Evolutionary conservation across 2,888 invertebrate genomes (phyloP), one percentile per base, ranked within the genome.

Genomic region (Ephialtes manifestator): DNA sequence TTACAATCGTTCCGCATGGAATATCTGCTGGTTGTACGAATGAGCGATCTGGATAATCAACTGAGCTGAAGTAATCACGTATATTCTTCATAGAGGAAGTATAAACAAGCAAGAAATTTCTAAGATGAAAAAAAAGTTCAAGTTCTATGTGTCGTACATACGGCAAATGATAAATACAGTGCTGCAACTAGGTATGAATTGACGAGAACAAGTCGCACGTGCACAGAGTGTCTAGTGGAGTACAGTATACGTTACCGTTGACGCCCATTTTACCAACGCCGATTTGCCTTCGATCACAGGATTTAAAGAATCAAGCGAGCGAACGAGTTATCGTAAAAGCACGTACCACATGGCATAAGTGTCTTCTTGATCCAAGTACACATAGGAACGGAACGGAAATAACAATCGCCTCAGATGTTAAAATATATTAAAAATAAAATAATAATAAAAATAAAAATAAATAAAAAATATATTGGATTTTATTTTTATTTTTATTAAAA

Each of bases 281-380:
- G 53, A 70, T 70, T 53, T 35, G 51, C 53, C 53, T 53, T 70
- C 70, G 70, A 70, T 70, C 70, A 53, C 70, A 70, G 70, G 70
- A 70, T 70, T 70, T 70, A 70, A 53, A 53, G 70, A 18, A 70
- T 70, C 11, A 13, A n/a, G 35, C 51, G 20, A 53, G 35, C 20
- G 31, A 51, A 24, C 18, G 31, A 70, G 35, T 70, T 31, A 70
- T 53, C 70, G 53, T n/a, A 11, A 35, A 53, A 18, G 35, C 70
- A 51, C 70, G 51, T 70, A 51, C 51, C 7, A 10, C 28, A n/a
- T 15, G 11, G 10, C n/a, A 46, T 20, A 60, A 43, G 65, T 51
- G 35, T 15, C 53, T 70, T 31, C 70, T 70, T 35, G 70, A 13
- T 53, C n/a, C 1, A 1, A 53, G 13, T 31, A 53, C 31, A 31